Base-by-base conservation (phyloP, 2,888 invertebrate species). In the Diarsia rubi region DNA sequence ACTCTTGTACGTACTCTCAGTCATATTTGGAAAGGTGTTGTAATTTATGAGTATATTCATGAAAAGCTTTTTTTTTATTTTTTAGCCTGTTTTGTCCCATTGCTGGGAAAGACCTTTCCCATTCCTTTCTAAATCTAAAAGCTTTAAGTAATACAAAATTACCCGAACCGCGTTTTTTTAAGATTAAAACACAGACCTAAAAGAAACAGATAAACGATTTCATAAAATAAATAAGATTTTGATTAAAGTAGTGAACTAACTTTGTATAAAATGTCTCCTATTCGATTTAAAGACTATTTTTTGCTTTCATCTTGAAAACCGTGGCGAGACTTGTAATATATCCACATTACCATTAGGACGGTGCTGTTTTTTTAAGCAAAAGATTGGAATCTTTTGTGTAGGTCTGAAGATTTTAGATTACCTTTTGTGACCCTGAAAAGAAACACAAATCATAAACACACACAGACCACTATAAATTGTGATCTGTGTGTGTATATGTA, bases 281-380 rank as follows among this genome's bases (percentile, higher is more conserved):
- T 70, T 82, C 57, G 52, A 49, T 77, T 21, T 47, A 42, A 37
- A 64, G 44, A 69, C 72, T 2, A 14, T 69, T 67, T 71, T 76
- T 69, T 69, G 19, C 69, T 70, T 70, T 80, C 21, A 52, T 66
- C 67, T 72, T 47, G 19, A 12, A 57, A 47, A 37, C 49, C 37
- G 24, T 68, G 24, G 77, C 45, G 47, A 47, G 66, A 44, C 66
- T 69, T 21, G n/a, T 76, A 42, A 47, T 66, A 68, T 52, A 68
- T 62, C 68, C 52, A 83, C 47, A 65, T 80, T 42, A 67, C 45
- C 42, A 70, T 74, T 63, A 75, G 57, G n/a, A n/a, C n/a, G n/a
- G n/a, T 54, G 74, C 64, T 71, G 42, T 68, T 75, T 76, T 74
- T 67, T 75, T 21, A 64, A n/a, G 31, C 42, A 27, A 54, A 67